Conservation (phyloP, 1,140 invertebrate species). For the Macrosteles quadrilineatus region DNA sequence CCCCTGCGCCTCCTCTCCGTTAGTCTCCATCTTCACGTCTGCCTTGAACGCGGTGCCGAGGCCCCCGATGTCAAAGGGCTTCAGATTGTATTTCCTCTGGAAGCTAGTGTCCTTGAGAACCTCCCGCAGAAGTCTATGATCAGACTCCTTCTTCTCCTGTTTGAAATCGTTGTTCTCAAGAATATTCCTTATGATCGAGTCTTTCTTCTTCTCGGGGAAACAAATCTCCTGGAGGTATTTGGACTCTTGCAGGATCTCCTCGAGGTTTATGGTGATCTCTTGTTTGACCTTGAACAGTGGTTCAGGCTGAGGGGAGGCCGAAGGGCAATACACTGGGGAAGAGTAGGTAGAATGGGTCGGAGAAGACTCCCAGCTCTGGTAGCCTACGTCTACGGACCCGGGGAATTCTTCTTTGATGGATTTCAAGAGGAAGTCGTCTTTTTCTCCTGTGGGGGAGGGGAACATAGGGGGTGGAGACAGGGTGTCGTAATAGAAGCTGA, state of each 20-base stretch:
- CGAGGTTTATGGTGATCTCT: constrained; percentile 51
- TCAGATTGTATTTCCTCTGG: constrained; percentile 77
- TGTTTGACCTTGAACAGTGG: constrained; percentile 53
- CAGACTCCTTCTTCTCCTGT: constrained; percentile 44
- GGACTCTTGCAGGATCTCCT: constrained; percentile 54
- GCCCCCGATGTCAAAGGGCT: constrained; percentile 63
- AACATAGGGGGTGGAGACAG: constrained; percentile 58
- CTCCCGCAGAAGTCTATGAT: constrained; percentile 77
- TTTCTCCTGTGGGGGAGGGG: constrained; percentile 47
- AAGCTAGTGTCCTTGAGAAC: constrained; percentile 80
- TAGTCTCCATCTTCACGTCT: constrained; percentile 60
- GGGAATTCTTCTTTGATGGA: constrained; percentile 37
- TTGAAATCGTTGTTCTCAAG: constrained; percentile 22
- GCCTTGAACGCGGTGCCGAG: constrained; percentile 58
- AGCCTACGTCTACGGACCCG: background rate
- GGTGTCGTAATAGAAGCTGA: constrained; percentile 53
- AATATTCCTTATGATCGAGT: constrained; percentile 28
- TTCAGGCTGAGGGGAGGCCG: constrained; percentile 32
- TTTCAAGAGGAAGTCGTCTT: constrained; percentile 15
- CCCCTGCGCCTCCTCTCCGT: constrained; percentile 53
- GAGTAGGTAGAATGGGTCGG: constrained; percentile 1
- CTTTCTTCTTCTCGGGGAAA: constrained; percentile 21
- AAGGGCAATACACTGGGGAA: constrained; percentile 9
- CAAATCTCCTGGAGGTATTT: constrained; percentile 44
- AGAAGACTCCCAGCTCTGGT: constrained; percentile 27